Conservation (phyloP, 1,140 invertebrate species). For the Atta texana region DNA sequence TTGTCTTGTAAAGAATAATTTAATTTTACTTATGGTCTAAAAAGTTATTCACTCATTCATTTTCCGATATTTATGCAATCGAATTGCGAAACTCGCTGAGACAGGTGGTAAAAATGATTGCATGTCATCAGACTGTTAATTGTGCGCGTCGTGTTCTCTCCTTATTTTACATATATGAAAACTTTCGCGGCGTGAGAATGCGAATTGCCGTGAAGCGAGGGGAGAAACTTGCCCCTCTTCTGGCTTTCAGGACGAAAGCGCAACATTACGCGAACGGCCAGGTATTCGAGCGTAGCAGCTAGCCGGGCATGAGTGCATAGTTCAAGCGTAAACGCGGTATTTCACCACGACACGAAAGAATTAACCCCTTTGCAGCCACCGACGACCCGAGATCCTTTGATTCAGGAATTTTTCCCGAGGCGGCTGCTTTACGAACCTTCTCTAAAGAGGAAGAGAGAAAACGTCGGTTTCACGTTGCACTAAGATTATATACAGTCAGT, state of each 20-base stretch:
- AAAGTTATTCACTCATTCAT: neutral
- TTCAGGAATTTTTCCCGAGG: conserved; percentile 48
- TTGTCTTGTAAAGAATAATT: neutral
- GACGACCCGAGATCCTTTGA: conserved; percentile 57
- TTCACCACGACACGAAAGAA: conserved; percentile 50
- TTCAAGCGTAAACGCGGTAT: conserved; percentile 60
- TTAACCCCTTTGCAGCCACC: conserved; percentile 42
- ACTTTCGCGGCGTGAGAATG: conserved; percentile 64
- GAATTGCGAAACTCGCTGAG: neutral
- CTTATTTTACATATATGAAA: conserved; percentile 37
- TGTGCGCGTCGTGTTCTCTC: neutral
- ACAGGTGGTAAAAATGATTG: conserved; percentile 31
- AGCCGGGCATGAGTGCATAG: conserved; percentile 19
- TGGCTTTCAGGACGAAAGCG: conserved; percentile 27
- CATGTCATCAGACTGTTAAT: conserved; percentile 59
- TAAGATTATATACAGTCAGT: conserved; percentile 24
- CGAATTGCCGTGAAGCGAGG: conserved; percentile 20
- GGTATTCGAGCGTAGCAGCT: conserved; percentile 26
- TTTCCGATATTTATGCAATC: conserved; percentile 9
- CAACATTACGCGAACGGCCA: conserved; percentile 20
- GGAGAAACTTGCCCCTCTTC: conserved; percentile 25
- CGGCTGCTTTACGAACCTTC: conserved; percentile 21
- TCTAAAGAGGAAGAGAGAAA: neutral
- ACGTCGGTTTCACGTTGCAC: conserved; percentile 17
- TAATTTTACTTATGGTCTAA: neutral